Conservation (phyloP, 1,140 invertebrate genomes). For the Helicoverpa armigera region DNA sequence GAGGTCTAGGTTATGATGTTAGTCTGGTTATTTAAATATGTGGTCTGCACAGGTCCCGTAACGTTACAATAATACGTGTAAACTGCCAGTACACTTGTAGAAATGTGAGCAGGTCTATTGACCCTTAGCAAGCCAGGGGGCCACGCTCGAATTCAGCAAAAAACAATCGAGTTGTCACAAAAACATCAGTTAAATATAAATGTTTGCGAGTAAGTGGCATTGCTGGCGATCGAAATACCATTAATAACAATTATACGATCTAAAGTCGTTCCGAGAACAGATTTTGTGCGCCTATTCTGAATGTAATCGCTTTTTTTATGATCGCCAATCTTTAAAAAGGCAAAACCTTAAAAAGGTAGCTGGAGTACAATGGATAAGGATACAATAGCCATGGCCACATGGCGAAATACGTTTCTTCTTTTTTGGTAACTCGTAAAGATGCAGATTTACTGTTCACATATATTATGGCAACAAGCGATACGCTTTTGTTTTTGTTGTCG, state of each 20-base stretch:
- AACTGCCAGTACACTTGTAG: neutral
- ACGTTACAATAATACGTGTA: neutral
- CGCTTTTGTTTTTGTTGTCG: slow-evolving; percentile 49
- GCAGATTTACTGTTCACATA: slow-evolving; percentile 73
- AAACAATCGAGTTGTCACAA: slow-evolving; percentile 33
- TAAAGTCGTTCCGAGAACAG: slow-evolving; percentile 65
- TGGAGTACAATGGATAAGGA: slow-evolving; percentile 73
- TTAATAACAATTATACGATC: slow-evolving; percentile 33
- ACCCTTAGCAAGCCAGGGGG: neutral
- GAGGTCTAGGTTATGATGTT: slow-evolving; percentile 29
- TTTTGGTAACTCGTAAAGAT: slow-evolving; percentile 66
- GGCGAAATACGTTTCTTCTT: slow-evolving; percentile 70
- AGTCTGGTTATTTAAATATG: neutral
- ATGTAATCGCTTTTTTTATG: slow-evolving; percentile 75
- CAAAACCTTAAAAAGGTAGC: slow-evolving; percentile 73
- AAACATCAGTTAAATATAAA: slow-evolving; percentile 37
- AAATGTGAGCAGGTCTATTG: neutral
- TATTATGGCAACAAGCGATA: slow-evolving; percentile 64
- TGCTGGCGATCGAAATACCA: slow-evolving; percentile 29
- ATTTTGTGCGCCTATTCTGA: slow-evolving; percentile 67
- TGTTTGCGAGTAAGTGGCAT: slow-evolving; percentile 26
- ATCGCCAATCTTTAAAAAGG: slow-evolving; percentile 70
- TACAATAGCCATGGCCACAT: slow-evolving; percentile 78
- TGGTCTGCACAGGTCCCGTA: too few species aligned
- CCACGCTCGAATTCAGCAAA: neutral